Evolutionary conservation across 2,113 vertebrate genomes (phyloP).

Genomic region (Rhizomys pruinosus): DNA sequence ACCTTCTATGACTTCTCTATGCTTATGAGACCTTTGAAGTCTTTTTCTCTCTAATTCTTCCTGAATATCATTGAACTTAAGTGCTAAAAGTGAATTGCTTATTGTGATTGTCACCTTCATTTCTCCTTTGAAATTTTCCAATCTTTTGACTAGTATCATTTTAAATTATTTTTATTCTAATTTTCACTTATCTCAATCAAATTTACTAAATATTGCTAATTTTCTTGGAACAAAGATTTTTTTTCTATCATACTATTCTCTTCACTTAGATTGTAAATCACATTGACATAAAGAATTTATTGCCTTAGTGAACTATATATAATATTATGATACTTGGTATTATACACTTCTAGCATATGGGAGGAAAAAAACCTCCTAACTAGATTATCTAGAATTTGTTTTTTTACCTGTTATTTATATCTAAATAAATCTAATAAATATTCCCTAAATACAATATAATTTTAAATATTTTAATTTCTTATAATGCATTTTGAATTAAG

Average conservation of each 20-base stretch:
- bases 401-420: neutral
- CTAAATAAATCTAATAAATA: neutral
- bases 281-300: neutral
- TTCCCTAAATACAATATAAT: neutral
- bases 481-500: neutral
- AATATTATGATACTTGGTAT: neutral
- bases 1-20: constrained; percentile 74
- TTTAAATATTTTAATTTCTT: neutral
- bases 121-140: constrained; percentile 71
- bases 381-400: neutral
- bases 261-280: neutral
- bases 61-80: constrained; percentile 68
- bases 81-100: constrained; percentile 72
- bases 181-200: neutral
- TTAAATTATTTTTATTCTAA: constrained; percentile 5
- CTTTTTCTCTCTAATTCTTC: constrained; percentile 68
- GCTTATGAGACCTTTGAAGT: constrained; percentile 79
- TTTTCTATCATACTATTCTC: neutral
- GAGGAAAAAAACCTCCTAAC: neutral
- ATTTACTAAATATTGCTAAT: neutral
- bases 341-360: neutral
- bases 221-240: neutral
- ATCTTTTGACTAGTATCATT: constrained; percentile 23
- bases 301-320: neutral
- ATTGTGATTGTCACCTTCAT: constrained; percentile 65